Base-by-base conservation (phyloP, 2,888 invertebrate genomes). In the Keiferia lycopersicella region DNA sequence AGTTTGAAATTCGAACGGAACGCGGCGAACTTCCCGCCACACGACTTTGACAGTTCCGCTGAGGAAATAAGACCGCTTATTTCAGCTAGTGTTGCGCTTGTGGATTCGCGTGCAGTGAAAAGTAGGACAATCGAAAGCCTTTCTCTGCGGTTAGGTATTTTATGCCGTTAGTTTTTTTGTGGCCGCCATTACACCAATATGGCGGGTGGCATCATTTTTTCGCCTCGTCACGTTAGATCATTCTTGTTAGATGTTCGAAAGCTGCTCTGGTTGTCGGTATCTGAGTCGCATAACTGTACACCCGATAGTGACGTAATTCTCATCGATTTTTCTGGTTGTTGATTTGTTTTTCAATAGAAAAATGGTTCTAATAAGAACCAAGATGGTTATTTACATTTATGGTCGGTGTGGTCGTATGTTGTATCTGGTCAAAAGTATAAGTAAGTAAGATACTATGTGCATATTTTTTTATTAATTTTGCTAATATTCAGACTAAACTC, bases 61-160 rank as follows among this genome's bases (percentile, higher is more conserved):
- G 68, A 73, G 70, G 83, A 65, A 72, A 78, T 83, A 84, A 84
- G 84, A 82, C 72, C 73, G 78, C 68, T 72, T 79, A 69, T 83
- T 77, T 73, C 78, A 64, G 72, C 66, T 78, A 81, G 83, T 78
- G 84, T 80, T 86, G 82, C 74, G 81, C 80, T 85, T 67, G 72
- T 68, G 78, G 80, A 82, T 84, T 88, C 86, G 91, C 90, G 87
- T 89, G 89, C 84, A 73, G 81, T 82, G 85, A 87, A 88, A 91
- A 84, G 90, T 91, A 82, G 91, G 89, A 87, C 91, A 91, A 91
- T 88, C 91, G 91, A 91, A 91, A 91, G 91, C 91, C 91, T 91
- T 91, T 91, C 91, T 91, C 91, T 77, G 83, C 79, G 81, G 88
- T 84, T 90, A 87, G 88, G 87, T 85, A 91, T 91, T 91, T 91